Evolutionary conservation across 1,140 invertebrate genomes (phyloP), one percentile per base, ranked within the genome.

Genomic region (Heliconius melpomene): DNA sequence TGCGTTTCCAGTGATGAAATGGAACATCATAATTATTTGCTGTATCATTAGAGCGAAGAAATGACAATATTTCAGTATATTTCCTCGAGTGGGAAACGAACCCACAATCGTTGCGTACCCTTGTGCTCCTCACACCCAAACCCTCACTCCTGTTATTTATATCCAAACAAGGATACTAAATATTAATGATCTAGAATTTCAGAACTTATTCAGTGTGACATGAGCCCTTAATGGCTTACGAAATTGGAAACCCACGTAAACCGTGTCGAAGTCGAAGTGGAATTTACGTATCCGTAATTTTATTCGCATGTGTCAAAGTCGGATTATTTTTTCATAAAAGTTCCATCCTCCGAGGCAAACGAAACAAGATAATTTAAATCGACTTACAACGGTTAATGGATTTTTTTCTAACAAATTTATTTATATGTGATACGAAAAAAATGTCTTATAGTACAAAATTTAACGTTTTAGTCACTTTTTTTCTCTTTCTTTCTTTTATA

Each of bases 291-390:
- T 46, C 36, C 36, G 23, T 77, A 50, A 66, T 70, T 70, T 70
- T 70, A 76, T 75, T 75, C 74, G 52, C 74, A 66, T 75, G 60
- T 23, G 75, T 70, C 60, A 50, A 50, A 71, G 60, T 77, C 36
- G 54, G 74, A 66, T 77, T 50, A 77, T 77, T 70, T 77, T 77
- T 77, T 40, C 57, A 77, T 50, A 70, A 77, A 70, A 77, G 60
- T 77, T 70, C 46, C 38, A 71, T 77, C 57, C 57, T 54, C n/a
- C 16, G 26, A 50, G n/a, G 46, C 38, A 71, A 8, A 23, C n/a
- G 50, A 38, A 36, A 71, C 23, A 46, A 77, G 36, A 40, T 77
- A 70, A 26, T 77, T 57, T 75, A 66, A 66, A 66, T 66, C 60
- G 60, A 66, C 26, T 66, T 66, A 66, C 60, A 66, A 66, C 60